Conservation (phyloP, 92 coral and sea anemone species). For the Porites rus region DNA sequence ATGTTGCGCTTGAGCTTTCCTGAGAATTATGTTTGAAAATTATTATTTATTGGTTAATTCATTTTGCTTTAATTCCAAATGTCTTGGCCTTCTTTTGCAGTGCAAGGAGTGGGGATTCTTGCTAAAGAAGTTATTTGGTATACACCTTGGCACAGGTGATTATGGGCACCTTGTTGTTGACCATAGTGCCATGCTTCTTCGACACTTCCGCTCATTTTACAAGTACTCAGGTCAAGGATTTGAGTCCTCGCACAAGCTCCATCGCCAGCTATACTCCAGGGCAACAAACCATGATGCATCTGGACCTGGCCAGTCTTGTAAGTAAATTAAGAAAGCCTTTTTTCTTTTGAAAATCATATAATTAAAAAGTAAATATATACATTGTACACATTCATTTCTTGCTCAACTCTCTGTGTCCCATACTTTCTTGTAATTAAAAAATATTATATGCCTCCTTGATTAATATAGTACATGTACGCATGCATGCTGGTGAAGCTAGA, state of each 20-base stretch:
- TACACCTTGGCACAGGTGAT: slow-evolving; percentile 54
- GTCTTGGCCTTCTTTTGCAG: slow-evolving; percentile 19
- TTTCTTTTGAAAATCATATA: no score
- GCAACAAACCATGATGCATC: slow-evolving; percentile 61
- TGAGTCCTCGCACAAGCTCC: slow-evolving; percentile 51
- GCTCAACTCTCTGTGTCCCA: no score
- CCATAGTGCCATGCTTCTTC: slow-evolving; percentile 45
- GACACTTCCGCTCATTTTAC: slow-evolving; percentile 30
- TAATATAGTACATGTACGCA: no score
- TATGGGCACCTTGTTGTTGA: slow-evolving; percentile 58
- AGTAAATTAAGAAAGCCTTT: background rate
- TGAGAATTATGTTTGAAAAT: no score
- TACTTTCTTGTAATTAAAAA: no score
- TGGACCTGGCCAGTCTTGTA: slow-evolving; percentile 52
- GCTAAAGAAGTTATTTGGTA: slow-evolving; percentile 52
- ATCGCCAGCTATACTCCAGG: slow-evolving; percentile 47
- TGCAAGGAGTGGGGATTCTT: slow-evolving; percentile 39
- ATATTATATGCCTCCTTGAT: no score
- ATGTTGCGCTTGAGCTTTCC: no score
- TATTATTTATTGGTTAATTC: no score
- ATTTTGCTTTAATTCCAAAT: background rate
- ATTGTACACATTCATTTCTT: no score
- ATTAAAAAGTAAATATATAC: no score
- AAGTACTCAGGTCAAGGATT: slow-evolving; percentile 62
- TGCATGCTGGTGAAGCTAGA: no score